Evolutionary conservation across 2,797 vertebrate species (phyloP).

Genomic region (Pelobates cultripes): DNA sequence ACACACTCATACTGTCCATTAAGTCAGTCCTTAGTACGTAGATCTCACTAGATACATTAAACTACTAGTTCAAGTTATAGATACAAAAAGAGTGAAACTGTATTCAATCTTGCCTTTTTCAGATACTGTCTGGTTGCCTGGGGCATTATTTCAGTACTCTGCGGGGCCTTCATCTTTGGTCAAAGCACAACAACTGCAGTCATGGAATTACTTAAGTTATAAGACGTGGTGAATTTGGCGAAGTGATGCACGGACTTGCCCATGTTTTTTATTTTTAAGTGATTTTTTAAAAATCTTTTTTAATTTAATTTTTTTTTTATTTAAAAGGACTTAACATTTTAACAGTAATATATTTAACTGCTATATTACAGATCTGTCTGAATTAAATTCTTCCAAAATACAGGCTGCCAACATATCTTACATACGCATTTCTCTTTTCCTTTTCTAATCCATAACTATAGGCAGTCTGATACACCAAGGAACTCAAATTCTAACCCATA

Average conservation of each 20-base stretch:
- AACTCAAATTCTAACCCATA: too few species aligned
- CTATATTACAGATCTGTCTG: neutral
- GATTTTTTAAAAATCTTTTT: conserved; percentile 17
- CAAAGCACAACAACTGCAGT: conserved; percentile 86
- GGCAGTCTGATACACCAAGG: too few species aligned
- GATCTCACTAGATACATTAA: too few species aligned
- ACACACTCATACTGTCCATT: too few species aligned
- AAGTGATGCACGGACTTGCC: neutral
- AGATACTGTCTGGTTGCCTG: conserved; percentile 83
- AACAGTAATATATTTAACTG: conserved; percentile 21
- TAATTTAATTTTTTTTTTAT: conserved; percentile 25
- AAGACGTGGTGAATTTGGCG: conserved; percentile 62
- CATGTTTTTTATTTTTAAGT: conserved; percentile 10
- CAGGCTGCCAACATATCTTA: too few species aligned
- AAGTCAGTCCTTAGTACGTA: too few species aligned
- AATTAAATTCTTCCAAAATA: too few species aligned
- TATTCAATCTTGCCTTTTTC: conserved; percentile 20
- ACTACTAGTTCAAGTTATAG: too few species aligned
- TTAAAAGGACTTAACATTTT: conserved; percentile 14
- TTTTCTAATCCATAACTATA: too few species aligned
- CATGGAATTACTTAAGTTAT: conserved; percentile 75
- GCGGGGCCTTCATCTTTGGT: conserved; percentile 90
- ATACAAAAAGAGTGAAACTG: too few species aligned
- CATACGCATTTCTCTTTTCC: too few species aligned
- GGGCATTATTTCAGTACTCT: conserved; percentile 82